Percentiles rank a stretch among this genome's conserved stretches.
Evolutionary conservation across 1,140 invertebrate species (phyloP).

Genomic region (Aporrectodea caliginosa): DNA sequence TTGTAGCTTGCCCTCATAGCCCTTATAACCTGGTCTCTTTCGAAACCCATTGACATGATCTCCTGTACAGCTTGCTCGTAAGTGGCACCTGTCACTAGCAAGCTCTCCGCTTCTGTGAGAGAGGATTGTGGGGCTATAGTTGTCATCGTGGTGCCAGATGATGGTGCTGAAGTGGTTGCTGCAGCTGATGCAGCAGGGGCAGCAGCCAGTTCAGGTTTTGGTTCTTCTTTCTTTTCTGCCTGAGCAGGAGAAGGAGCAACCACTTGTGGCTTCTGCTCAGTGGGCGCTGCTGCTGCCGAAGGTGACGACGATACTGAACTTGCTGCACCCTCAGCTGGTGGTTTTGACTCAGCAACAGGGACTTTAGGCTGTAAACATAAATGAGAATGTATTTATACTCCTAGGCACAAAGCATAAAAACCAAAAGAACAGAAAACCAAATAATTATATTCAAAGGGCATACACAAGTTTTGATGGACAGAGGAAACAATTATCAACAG

Average conservation of each 20-base stretch:
- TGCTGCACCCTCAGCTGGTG: conserved; percentile 45
- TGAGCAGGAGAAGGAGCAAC: conserved; percentile 37
- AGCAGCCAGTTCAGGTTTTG: conserved; percentile 48
- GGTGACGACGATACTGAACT: conserved; percentile 44
- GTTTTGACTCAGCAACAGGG: conserved; percentile 14
- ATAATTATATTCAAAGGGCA: too few relatives aligned
- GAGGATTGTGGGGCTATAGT: conserved; percentile 24
- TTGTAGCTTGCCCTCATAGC: conserved; percentile 95
- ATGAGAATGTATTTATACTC: too few relatives aligned
- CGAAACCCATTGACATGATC: conserved; percentile 96
- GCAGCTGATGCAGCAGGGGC: conserved; percentile 36
- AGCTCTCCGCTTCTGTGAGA: conserved; percentile 59
- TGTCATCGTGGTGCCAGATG: conserved; percentile 27
- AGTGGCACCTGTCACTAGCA: conserved; percentile 73
- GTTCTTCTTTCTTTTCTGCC: conserved; percentile 29
- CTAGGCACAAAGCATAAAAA: too few relatives aligned
- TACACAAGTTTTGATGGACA: too few relatives aligned
- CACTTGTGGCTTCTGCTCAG: conserved; percentile 15
- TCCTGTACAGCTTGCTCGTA: conserved; percentile 86
- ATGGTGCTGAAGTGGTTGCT: conserved; percentile 33
- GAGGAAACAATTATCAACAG: too few relatives aligned
- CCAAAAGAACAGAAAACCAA: too few relatives aligned
- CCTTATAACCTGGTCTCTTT: conserved; percentile 71
- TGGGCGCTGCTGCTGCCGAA: conserved; percentile 37
- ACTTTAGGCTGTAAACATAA: conserved; percentile 12